Evolutionary conservation across 2,888 invertebrate species (phyloP).

Genomic region (Rotaria magnacalcarata): DNA sequence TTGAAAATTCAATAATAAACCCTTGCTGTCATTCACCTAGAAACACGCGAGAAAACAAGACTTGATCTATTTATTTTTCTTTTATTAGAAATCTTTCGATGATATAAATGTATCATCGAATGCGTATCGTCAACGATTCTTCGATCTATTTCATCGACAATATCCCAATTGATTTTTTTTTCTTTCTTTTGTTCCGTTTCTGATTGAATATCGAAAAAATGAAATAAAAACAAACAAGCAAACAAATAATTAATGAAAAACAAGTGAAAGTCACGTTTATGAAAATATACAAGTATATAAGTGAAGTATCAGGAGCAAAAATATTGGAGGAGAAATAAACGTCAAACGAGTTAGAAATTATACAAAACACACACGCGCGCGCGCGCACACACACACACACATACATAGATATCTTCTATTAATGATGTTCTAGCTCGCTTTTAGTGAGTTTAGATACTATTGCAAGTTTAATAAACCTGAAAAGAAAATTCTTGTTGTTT

Average conservation of each 20-base stretch:
- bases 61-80: background rate
- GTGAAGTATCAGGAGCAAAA: background rate
- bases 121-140: background rate
- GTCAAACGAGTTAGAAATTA: background rate
- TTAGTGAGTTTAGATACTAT: conserved; percentile 24
- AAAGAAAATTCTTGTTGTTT: background rate
- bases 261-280: background rate
- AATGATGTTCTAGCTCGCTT: conserved; percentile 20
- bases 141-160: background rate
- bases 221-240: conserved; percentile 10
- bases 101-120: background rate
- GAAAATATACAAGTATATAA: conserved; percentile 24
- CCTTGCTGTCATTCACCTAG: too few relatives aligned
- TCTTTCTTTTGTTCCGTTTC: background rate
- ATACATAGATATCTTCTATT: background rate
- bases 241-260: background rate
- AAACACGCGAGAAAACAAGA: too few relatives aligned
- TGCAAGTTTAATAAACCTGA: conserved; percentile 13
- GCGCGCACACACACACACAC: background rate
- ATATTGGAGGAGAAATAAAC: background rate
- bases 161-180: background rate
- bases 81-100: background rate
- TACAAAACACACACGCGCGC: background rate
- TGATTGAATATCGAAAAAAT: conserved; percentile 28
- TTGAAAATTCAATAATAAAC: too few relatives aligned